A percentile compares a stretch with the other conserved stretches of the same genome.
Evolutionary conservation across 2,113 vertebrate genomes (phyloP).

Genomic region (Holacanthus passer): DNA sequence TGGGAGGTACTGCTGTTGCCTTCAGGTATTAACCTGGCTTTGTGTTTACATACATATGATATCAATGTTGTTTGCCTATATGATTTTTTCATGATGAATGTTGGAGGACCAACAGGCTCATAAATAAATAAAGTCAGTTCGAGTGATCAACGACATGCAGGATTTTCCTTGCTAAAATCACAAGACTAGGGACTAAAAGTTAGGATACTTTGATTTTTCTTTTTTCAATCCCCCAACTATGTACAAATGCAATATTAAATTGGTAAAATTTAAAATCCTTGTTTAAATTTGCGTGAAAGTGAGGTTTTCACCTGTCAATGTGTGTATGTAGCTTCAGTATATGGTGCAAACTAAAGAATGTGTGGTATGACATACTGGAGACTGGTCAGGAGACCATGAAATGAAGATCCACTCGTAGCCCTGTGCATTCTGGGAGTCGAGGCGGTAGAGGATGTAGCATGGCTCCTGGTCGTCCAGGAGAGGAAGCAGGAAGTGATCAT

Average conservation of each 20-base stretch:
- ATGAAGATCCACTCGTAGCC: slow-evolving; percentile 98
- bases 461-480: slow-evolving; percentile 92
- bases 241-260: neutral
- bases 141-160: neutral
- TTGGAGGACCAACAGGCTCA: neutral
- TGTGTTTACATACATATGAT: neutral
- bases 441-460: slow-evolving; percentile 95
- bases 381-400: slow-evolving; percentile 98
- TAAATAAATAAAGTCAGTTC: neutral
- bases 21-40: neutral
- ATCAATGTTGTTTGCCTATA: neutral
- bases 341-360: neutral
- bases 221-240: neutral
- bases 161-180: too few relatives aligned
- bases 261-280: neutral
- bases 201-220: neutral
- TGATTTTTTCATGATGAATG: neutral
- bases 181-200: neutral
- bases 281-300: neutral
- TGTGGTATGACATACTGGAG: slow-evolving; percentile 85
- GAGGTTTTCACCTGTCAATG: neutral
- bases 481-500: slow-evolving; percentile 91
- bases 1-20: neutral
- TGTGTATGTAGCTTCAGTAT: neutral
- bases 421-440: slow-evolving; percentile 96